Base-by-base conservation (phyloP, 1,140 invertebrate genomes). In the Telenomus remus region DNA sequence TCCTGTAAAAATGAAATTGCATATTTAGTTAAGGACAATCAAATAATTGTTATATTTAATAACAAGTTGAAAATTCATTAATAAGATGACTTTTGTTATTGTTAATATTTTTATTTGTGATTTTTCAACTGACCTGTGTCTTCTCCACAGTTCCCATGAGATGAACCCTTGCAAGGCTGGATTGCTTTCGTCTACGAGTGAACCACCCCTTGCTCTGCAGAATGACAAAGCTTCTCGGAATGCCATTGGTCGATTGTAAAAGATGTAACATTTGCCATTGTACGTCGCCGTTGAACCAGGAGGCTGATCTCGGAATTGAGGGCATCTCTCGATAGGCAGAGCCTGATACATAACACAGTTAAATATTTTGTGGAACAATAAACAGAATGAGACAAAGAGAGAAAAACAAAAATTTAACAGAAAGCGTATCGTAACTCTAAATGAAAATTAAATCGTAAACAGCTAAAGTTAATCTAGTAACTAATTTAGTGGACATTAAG, bases 211-310 rank as follows among this genome's bases (percentile, higher is more conserved):
- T 0, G 91, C 90, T 44, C 92, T 90, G 81, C 96, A 98, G 82
- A 96, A 96, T 0, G 91, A 88, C 8, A 95, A 85, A 0, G 96
- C 94, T 43, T 96, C 94, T 16, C 92, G 89, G 85, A 97, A 96
- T 68, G 91, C 92, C 69, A 94, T 84, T 0, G 95, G 95, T 27
- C 95, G 89, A 80, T 96, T 96, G 87, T 97, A 97, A 88, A 98
- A 98, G 66, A 97, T 95, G 83, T 98, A 98, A 85, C 96, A 98
- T 88, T 97, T 97, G 49, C 96, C 96, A 82, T 97, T 97, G 86
- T 98, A 98, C 0, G 96, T 97, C 1, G 96, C 95, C 0, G 95
- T 95, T 33, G 94, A 95, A 10, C 96, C 96, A 0, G 95, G 95
- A 0, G 95, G 95, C 83, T 97, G 95, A 82, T 97, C 96, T 19